These are phyloP conservation scores for Notothenia rossii DNA, from an alignment of 2,113 vertebrate genomes.

Conservation along the genomic window DNA sequence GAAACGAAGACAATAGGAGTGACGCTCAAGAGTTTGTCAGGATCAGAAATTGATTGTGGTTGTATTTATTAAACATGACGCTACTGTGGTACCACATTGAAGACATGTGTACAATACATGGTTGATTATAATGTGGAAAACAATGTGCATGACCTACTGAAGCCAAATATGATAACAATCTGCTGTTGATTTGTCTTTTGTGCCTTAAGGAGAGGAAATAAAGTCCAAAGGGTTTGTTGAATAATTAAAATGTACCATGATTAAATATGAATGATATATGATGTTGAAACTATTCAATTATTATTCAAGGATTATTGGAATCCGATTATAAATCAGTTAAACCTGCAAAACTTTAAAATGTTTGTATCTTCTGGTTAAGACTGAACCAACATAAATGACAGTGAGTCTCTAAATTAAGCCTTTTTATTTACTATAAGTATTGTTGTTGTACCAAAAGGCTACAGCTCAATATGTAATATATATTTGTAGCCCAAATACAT, in stretches of 20 bases:
- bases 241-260: conserved; percentile 5
- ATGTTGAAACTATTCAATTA: too few relatives aligned
- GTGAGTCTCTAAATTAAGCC: background rate
- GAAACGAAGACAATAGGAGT: background rate
- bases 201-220: conserved; percentile 3
- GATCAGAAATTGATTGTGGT: background rate
- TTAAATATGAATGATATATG: conserved; percentile 7
- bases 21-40: background rate
- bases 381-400: background rate
- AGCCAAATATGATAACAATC: conserved; percentile 1
- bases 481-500: background rate
- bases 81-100: background rate
- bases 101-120: background rate
- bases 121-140: background rate
- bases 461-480: too few relatives aligned
- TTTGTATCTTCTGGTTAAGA: background rate
- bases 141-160: background rate
- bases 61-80: background rate
- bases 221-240: background rate
- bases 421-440: background rate
- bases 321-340: background rate
- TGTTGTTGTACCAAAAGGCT: too few relatives aligned
- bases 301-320: too few relatives aligned
- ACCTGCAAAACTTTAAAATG: background rate
- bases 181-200: conserved; percentile 16